These are phyloP conservation scores for Phocides pigmalion DNA, from an alignment of 1,140 invertebrate species.

Conservation along the genomic window DNA sequence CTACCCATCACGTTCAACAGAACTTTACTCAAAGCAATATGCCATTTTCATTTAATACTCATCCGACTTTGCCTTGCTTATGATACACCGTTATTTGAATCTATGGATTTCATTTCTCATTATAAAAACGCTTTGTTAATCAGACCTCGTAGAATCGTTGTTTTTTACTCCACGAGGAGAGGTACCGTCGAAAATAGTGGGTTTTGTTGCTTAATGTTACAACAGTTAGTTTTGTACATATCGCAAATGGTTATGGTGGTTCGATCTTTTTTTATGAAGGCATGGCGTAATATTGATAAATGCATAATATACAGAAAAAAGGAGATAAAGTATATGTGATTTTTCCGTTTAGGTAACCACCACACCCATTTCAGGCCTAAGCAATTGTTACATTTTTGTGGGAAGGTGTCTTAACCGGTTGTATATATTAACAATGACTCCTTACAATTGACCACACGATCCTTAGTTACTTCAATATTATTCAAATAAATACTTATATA, in stretches of 20 bases:
- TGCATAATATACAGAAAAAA: too few species aligned
- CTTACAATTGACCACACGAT: too few species aligned
- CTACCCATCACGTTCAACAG: slow-evolving; percentile 32
- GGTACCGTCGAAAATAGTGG: slow-evolving; percentile 8
- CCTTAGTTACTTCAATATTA: too few species aligned
- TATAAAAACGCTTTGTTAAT: slow-evolving; percentile 29
- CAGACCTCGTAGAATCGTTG: slow-evolving; percentile 17
- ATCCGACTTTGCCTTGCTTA: slow-evolving; percentile 17
- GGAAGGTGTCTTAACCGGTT: too few species aligned
- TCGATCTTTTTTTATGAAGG: too few species aligned
- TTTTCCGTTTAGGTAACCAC: too few species aligned
- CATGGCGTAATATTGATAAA: too few species aligned
- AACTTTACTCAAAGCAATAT: slow-evolving; percentile 29
- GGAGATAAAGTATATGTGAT: too few species aligned
- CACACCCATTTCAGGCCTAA: too few species aligned
- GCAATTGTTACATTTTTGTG: too few species aligned
- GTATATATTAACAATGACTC: too few species aligned
- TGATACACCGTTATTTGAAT: slow-evolving; percentile 28
- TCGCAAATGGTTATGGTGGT: background rate
- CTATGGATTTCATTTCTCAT: slow-evolving; percentile 28
- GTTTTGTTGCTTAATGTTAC: background rate
- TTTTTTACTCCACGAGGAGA: slow-evolving; percentile 11
- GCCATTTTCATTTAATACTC: slow-evolving; percentile 32
- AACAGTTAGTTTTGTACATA: background rate
- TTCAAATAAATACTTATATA: too few species aligned